Evolutionary conservation across 2,797 vertebrate species (phyloP).

Genomic region (Pangasius larnaudii): DNA sequence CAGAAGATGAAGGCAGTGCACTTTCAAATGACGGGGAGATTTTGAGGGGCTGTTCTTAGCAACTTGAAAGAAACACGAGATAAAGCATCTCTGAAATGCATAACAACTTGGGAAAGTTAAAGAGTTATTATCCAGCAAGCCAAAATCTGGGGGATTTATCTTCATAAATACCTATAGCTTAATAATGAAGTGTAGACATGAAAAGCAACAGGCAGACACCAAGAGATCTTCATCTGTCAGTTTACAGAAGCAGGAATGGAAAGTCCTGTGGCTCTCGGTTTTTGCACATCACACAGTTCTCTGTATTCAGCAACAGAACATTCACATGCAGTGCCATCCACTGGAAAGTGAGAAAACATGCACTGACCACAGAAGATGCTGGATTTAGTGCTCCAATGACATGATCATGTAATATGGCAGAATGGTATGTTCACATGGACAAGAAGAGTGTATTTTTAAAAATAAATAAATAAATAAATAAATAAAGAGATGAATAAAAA

Average conservation of each 20-base stretch:
- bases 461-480: background rate
- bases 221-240: background rate
- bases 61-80: too few relatives aligned
- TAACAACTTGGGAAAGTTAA: background rate
- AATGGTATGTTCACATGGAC: background rate
- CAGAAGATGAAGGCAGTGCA: background rate
- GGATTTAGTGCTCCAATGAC: background rate
- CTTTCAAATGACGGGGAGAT: background rate
- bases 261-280: background rate
- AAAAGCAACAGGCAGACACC: background rate
- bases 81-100: too few relatives aligned
- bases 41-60: background rate
- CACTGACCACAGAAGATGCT: background rate
- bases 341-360: background rate
- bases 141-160: background rate
- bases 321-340: constrained; percentile 22
- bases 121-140: background rate
- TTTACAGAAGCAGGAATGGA: background rate
- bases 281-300: too few relatives aligned
- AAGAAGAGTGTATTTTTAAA: background rate
- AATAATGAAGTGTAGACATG: background rate
- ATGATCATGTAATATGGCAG: background rate
- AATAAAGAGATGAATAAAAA: background rate
- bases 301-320: background rate
- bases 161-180: background rate